Conservation (phyloP, 2,888 invertebrate genomes). For the Microplitis deprimator region DNA sequence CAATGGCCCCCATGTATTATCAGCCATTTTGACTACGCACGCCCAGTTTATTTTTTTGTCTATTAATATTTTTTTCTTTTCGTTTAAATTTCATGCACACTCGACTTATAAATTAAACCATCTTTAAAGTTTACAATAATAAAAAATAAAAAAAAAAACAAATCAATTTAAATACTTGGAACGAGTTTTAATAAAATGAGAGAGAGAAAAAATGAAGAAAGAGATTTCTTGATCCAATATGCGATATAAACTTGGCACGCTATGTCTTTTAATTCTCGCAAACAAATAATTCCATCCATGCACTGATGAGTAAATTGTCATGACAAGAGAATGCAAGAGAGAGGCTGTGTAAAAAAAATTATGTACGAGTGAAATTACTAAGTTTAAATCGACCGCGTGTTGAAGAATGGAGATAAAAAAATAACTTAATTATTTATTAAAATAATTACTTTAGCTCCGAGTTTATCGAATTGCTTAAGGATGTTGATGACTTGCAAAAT, state of each 20-base stretch:
- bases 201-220: not conserved
- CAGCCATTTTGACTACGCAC: not conserved
- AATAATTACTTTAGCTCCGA: not conserved
- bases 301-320: not conserved
- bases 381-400: not conserved
- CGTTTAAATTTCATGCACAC: not conserved
- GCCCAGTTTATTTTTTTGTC: not conserved
- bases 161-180: not conserved
- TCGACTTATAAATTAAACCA: not conserved
- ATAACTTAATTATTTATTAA: not conserved
- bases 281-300: not conserved
- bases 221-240: not conserved
- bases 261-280: not conserved
- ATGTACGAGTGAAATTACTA: not conserved
- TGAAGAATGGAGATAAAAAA: not conserved
- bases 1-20: not conserved
- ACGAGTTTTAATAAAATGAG: not conserved
- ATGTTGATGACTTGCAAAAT: not conserved
- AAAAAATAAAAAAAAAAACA: not conserved
- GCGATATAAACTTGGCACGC: not conserved
- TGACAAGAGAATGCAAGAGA: slow-evolving; percentile 2
- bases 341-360: slow-evolving; percentile 3
- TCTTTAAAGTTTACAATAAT: not conserved
- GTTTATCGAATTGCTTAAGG: not conserved
- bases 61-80: not conserved